Percentiles rank a stretch among this genome's conserved stretches.
phyloP scores from a whole-genome alignment of 92 coral and sea anemone genomes.

The Zoanthus solanderi region DNA sequence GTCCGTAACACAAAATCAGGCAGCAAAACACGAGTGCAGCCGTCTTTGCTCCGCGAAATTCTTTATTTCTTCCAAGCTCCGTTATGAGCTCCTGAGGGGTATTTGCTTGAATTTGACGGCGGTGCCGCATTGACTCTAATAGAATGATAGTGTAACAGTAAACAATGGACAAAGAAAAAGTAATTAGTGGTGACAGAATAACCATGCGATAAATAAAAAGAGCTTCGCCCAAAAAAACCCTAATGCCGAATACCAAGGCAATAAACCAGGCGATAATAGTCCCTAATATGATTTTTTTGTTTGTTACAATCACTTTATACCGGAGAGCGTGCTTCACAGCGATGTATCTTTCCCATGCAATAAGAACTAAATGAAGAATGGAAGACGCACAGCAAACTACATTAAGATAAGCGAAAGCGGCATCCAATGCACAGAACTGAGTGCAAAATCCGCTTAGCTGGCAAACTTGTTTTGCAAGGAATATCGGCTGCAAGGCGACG shows the following conservation, averaged over 20 bases:
- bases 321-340: constrained; percentile 24
- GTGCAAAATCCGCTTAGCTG: neutral
- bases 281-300: neutral
- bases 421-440: neutral
- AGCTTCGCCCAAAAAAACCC: neutral
- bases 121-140: constrained; percentile 26
- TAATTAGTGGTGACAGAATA: neutral
- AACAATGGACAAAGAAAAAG: neutral
- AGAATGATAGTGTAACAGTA: constrained; percentile 1
- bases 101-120: neutral
- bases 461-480: constrained; percentile 1
- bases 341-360: constrained; percentile 36
- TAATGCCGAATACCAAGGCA: neutral
- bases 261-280: constrained; percentile 7
- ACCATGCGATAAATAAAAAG: neutral
- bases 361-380: constrained; percentile 7
- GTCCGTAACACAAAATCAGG: constrained; percentile 11
- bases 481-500: neutral
- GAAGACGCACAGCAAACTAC: constrained; percentile 8
- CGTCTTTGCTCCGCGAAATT: constrained; percentile 17
- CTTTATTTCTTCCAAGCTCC: neutral
- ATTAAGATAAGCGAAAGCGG: neutral
- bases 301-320: constrained; percentile 23
- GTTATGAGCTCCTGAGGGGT: neutral
- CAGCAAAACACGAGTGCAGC: constrained; percentile 1